Conservation (phyloP, 1,140 invertebrate genomes). For the Megalonaias nervosa region DNA sequence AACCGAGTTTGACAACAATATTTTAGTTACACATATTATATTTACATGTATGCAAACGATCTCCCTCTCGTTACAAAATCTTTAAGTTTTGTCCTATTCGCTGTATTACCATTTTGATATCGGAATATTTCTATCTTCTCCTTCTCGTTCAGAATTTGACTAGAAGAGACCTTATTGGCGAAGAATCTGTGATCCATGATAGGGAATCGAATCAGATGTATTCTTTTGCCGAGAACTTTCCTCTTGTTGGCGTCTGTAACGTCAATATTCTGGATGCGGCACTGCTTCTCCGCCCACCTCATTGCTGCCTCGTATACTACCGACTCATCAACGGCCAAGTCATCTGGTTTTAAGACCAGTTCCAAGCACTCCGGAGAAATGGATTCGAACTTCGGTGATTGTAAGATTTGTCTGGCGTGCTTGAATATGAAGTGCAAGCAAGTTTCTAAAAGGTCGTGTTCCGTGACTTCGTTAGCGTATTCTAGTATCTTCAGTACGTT, state of each 20-base stretch:
- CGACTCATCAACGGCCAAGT: constrained; percentile 31
- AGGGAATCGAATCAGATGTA: constrained; percentile 23
- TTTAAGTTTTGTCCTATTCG: no score
- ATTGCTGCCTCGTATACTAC: constrained; percentile 31
- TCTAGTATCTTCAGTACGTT: constrained; percentile 33
- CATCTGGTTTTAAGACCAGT: constrained; percentile 26
- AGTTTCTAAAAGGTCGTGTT: constrained; percentile 26
- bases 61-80: no score
- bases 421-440: constrained; percentile 32
- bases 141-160: constrained; percentile 21
- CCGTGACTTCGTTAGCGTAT: constrained; percentile 26
- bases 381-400: constrained; percentile 21
- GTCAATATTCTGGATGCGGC: constrained; percentile 21
- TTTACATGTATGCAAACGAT: no score
- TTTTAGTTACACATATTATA: no score
- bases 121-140: constrained; percentile 32
- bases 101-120: no score
- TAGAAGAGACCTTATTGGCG: constrained; percentile 21
- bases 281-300: constrained; percentile 24
- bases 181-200: constrained; percentile 33
- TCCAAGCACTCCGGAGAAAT: constrained; percentile 30
- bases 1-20: no score
- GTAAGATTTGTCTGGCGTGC: constrained; percentile 19
- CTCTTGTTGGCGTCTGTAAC: constrained; percentile 18
- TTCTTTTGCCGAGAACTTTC: constrained; percentile 17